Evolutionary conservation across 2,888 invertebrate genomes (phyloP).

Genomic region (Drosophila longiperda): DNA sequence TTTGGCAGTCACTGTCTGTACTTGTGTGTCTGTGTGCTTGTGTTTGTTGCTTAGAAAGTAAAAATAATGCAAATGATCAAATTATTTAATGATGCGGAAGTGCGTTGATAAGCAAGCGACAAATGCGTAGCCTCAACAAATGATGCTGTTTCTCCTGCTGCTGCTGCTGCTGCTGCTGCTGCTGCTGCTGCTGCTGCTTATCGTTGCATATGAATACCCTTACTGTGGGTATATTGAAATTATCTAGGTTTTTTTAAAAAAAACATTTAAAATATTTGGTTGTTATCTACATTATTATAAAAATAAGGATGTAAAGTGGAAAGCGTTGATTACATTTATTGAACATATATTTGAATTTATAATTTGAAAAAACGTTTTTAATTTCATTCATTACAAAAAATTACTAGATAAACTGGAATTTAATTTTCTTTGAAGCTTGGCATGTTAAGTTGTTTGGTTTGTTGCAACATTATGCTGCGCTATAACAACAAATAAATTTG

Average conservation of each 20-base stretch:
- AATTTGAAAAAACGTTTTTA: background rate
- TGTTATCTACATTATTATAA: background rate
- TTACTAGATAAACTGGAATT: background rate
- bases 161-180: slow-evolving; percentile 4
- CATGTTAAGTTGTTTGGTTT: background rate
- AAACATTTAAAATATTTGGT: background rate
- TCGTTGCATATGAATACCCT: slow-evolving; percentile 35
- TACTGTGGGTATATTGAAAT: slow-evolving; percentile 8
- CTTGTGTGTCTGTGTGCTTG: background rate
- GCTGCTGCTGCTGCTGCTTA: slow-evolving; percentile 4
- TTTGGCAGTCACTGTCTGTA: slow-evolving; percentile 40
- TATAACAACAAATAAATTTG: background rate
- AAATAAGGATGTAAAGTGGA: background rate
- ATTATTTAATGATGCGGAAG: slow-evolving; percentile 84
- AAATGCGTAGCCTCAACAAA: slow-evolving; percentile 61
- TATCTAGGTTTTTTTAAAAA: background rate
- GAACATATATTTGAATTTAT: background rate
- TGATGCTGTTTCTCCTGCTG: too few species aligned
- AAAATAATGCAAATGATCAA: slow-evolving; percentile 83
- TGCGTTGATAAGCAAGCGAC: slow-evolving; percentile 81
- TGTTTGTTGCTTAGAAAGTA: slow-evolving; percentile 71
- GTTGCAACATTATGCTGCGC: background rate
- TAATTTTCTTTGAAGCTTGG: background rate
- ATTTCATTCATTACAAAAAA: background rate
- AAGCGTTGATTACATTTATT: background rate